Conservation (phyloP, 1,140 invertebrate species). For the Aphelenchoides avenae region DNA sequence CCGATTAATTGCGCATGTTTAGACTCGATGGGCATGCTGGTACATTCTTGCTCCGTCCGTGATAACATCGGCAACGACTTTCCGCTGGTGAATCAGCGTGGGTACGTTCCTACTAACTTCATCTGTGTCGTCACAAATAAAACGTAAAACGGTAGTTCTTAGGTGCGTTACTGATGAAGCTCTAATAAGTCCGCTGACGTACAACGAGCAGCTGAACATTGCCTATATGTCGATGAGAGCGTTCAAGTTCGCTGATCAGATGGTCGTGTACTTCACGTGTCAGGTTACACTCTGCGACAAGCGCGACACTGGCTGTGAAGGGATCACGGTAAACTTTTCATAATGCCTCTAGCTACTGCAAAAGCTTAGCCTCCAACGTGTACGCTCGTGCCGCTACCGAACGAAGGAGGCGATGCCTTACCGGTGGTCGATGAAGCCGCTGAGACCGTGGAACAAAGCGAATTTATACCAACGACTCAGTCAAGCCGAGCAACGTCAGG, state of each 20-base stretch:
- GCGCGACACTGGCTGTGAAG: slow-evolving; percentile 44
- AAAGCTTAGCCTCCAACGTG: slow-evolving; percentile 16
- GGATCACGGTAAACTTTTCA: slow-evolving; percentile 36
- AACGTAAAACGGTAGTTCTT: slow-evolving; percentile 9
- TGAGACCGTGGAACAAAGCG: not conserved
- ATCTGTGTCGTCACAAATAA: too few relatives aligned
- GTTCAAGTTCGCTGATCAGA: slow-evolving; percentile 52
- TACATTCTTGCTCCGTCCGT: slow-evolving; percentile 44
- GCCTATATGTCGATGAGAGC: slow-evolving; percentile 41
- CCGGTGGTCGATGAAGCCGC: slow-evolving; percentile 15
- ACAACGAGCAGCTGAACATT: slow-evolving; percentile 25
- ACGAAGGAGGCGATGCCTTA: slow-evolving; percentile 16
- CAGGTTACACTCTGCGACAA: slow-evolving; percentile 46
- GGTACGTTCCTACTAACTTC: too few relatives aligned
- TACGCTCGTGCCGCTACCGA: slow-evolving; percentile 16
- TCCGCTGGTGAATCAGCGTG: slow-evolving; percentile 36
- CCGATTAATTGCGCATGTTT: not conserved
- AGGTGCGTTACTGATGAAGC: slow-evolving; percentile 40
- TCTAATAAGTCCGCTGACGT: slow-evolving; percentile 31
- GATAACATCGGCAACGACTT: slow-evolving; percentile 47
- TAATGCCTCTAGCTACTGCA: not conserved
- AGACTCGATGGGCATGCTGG: slow-evolving; percentile 44
- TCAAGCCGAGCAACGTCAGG: not conserved
- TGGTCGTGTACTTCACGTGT: slow-evolving; percentile 45
- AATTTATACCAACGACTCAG: not conserved